Base-by-base conservation (phyloP, 2,113 vertebrate species). In the Laterallus jamaicensis region DNA sequence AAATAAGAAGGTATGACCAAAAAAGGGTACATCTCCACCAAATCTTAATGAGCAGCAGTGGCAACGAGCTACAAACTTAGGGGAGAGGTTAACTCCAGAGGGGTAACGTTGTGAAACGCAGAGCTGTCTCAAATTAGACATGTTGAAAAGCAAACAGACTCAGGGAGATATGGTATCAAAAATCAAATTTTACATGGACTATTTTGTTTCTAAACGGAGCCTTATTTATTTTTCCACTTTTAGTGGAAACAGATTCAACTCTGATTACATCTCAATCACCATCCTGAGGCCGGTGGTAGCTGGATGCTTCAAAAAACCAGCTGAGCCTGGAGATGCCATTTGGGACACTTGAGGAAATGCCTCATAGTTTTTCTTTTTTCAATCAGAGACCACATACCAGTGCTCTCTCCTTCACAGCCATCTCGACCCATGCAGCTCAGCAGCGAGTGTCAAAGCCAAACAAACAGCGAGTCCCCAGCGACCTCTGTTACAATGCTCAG, bases 201-300 rank as follows among this genome's bases (percentile, higher is more conserved):
- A 54, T 73, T 89, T 82, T 80, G 29, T 83, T 94, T 88, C 93
- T 80, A 77, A 93, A 68, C 29, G 10, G 20, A 89, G 39, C 32
- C 66, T 54, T 83, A 90, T 93, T 95, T 95, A 71, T 93, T 95
- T 93, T 93, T 82, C 59, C 42, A 82, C 74, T 71, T 92, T 82
- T 90, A 92, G 79, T 89, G 66, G 80, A 88, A 92, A 86, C 89
- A 96, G 84, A 88, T 69, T 86, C 39, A 62, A 66, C 40, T 76
- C 50, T 12, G 21, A 88, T 70, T 88, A 71, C 58, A 82, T 21
- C 9, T 2, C 58, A 81, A 82, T 73, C 4, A 0, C 77, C 64
- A 84, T 70, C 69, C 74, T 67, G 42, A 69, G 82, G 62, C 62
- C 60, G 64, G n/a, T 56, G 29, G 59, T 60, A 81, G 84, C 37